phyloP scores from a whole-genome alignment of 2,113 vertebrate genomes.

The Zootoca vivipara region DNA sequence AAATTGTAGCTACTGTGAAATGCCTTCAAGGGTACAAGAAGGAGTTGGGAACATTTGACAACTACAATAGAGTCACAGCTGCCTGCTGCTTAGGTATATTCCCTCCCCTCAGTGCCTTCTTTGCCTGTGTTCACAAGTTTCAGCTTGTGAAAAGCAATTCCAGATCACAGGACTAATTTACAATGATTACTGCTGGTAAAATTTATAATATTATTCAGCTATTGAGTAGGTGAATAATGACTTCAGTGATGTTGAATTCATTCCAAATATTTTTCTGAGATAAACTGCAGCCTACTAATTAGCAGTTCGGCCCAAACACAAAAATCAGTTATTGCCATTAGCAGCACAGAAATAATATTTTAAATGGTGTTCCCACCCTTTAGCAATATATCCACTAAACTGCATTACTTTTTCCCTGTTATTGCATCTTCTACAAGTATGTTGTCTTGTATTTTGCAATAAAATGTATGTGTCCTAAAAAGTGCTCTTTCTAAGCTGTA shows the following conservation, averaged over 20 bases:
- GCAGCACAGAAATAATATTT: fast-evolving
- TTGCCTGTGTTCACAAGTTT: neutral
- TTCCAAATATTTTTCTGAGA: constrained; percentile 23
- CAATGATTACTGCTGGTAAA: neutral
- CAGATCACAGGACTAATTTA: neutral
- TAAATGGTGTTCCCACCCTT: neutral
- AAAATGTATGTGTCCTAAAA: neutral
- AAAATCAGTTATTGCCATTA: constrained; percentile 10
- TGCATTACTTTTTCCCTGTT: neutral
- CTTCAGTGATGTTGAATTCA: neutral
- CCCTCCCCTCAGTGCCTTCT: no score
- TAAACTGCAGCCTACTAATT: constrained; percentile 42
- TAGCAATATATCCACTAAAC: no score
- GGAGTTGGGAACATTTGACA: no score
- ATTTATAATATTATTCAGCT: neutral
- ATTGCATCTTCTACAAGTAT: fast-evolving
- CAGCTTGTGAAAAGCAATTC: neutral
- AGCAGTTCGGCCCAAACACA: neutral
- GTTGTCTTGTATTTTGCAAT: neutral
- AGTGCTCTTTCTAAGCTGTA: neutral
- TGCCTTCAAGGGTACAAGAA: no score
- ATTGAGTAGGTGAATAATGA: no score
- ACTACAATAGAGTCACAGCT: neutral
- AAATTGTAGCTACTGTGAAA: no score
- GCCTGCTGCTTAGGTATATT: neutral